A percentile compares a stretch with the other conserved stretches of the same genome.
Evolutionary conservation across 2,888 invertebrate genomes (phyloP).

Genomic region (Brachynemurus nebulosus): DNA sequence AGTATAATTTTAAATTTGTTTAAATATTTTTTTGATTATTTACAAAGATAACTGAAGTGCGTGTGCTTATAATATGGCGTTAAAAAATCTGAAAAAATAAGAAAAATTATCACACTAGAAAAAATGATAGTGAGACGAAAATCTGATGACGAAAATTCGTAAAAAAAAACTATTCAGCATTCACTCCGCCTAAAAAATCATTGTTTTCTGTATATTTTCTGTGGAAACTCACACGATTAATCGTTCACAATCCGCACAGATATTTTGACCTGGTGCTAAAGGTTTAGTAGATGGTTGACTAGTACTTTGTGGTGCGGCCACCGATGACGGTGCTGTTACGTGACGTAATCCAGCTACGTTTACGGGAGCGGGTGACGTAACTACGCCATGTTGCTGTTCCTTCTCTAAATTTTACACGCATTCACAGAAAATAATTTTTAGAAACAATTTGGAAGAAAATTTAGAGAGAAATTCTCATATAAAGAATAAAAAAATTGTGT

Average conservation of each 20-base stretch:
- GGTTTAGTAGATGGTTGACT: slow-evolving; percentile 48
- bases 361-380: slow-evolving; percentile 33
- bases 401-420: not conserved
- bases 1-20: too few species aligned
- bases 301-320: slow-evolving; percentile 38
- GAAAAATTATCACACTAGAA: too few species aligned
- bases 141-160: not conserved
- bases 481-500: too few species aligned
- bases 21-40: too few species aligned
- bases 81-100: too few species aligned
- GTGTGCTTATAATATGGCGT: too few species aligned
- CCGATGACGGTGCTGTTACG: slow-evolving; percentile 58
- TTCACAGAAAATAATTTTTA: not conserved
- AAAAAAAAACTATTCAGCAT: not conserved
- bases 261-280: slow-evolving; percentile 77
- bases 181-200: slow-evolving; percentile 4
- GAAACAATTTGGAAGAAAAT: not conserved
- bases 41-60: too few species aligned
- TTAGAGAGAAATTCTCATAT: too few species aligned
- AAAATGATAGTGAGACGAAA: too few species aligned
- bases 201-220: not conserved
- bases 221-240: slow-evolving; percentile 89
- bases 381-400: slow-evolving; percentile 27
- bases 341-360: slow-evolving; percentile 49
- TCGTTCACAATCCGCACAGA: slow-evolving; percentile 94